Base-by-base conservation (phyloP, 2,797 vertebrate genomes). In the Percopsis omiscomaycus region DNA sequence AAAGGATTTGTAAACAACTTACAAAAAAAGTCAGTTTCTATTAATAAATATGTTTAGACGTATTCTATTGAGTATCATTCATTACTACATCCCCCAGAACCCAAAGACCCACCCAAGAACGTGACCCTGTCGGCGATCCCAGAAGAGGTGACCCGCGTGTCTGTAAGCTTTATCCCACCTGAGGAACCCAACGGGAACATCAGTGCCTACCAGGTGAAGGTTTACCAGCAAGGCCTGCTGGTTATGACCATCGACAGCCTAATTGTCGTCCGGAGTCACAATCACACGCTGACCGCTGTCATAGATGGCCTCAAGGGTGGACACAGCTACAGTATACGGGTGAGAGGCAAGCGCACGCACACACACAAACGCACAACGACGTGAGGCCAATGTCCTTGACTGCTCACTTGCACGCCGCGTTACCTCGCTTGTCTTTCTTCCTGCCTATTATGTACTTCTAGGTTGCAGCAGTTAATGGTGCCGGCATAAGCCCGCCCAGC, bases 241-340 rank as follows among this genome's bases (percentile, higher is more conserved):
- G 84, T 92, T 47, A 90, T 93, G 61, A 93, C 87, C 73, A 86
- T 96, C 55, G 89, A 92, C 61, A 92, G 91, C 64, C 92, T 98
- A 13, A 89, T 87, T 60, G 88, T 95, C 57, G 90, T 92, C 63
- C 83, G 84, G 29, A 91, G 86, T 71, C 91, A 93, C 4, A 88
- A 95, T 60, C 89, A 92, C 44, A 94, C 86, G 0, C 69, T 98
- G 74, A 93, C 88, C 16, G 94, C 94, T 2, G 55, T 95, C 77
- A 92, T 99, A 75, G 91, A 94, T 42, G 96, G 97, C 42, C 89
- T 99, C 5, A 97, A 98, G 89, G 98, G 98, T 78, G 98, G 98
- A 75, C 86, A 92, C 53, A 96, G 88, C 10, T 99, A 99, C 78
- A 97, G 93, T 37, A 94, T 99, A 87, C 94, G 93, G 78, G 96